Evolutionary conservation across 2,888 invertebrate species (phyloP).

Genomic region (Rhingia rostrata): DNA sequence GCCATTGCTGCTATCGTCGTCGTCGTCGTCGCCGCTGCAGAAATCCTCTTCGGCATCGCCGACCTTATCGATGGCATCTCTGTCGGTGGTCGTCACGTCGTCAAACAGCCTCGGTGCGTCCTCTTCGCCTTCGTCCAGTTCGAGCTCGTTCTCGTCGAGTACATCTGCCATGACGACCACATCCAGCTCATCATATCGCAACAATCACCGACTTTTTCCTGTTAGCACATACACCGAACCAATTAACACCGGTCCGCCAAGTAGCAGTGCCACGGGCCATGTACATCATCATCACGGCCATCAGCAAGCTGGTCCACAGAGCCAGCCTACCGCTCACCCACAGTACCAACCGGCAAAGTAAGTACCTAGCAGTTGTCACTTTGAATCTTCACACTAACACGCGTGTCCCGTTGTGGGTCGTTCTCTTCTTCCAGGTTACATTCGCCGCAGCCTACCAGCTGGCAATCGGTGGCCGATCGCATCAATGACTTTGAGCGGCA

Average conservation of each 20-base stretch:
- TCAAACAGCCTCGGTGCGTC: slow-evolving; percentile 48
- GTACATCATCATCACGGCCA: slow-evolving; percentile 77
- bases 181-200: slow-evolving; percentile 80
- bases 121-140: slow-evolving; percentile 65
- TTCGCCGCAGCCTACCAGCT: slow-evolving; percentile 79
- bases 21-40: slow-evolving; percentile 47
- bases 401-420: slow-evolving; percentile 5
- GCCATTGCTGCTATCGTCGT: slow-evolving; percentile 46
- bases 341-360: slow-evolving; percentile 73
- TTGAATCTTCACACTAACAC: slow-evolving; percentile 11
- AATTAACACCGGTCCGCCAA: slow-evolving; percentile 77
- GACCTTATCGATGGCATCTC: slow-evolving; percentile 59
- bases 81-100: slow-evolving; percentile 65
- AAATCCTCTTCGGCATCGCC: slow-evolving; percentile 62
- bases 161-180: slow-evolving; percentile 70
- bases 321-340: slow-evolving; percentile 39
- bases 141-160: slow-evolving; percentile 66
- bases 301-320: slow-evolving; percentile 71
- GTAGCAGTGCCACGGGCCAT: slow-evolving; percentile 41
- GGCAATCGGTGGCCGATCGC: slow-evolving; percentile 87
- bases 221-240: slow-evolving; percentile 88
- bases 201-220: slow-evolving; percentile 86
- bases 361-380: slow-evolving; percentile 51
- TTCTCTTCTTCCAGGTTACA: slow-evolving; percentile 64
- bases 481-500: slow-evolving; percentile 87